A percentile compares a stretch with the other conserved stretches of the same genome.
These are phyloP conservation scores for Xiphophorus maculatus DNA, from an alignment of 2,113 vertebrate genomes.

Conservation along the genomic window DNA sequence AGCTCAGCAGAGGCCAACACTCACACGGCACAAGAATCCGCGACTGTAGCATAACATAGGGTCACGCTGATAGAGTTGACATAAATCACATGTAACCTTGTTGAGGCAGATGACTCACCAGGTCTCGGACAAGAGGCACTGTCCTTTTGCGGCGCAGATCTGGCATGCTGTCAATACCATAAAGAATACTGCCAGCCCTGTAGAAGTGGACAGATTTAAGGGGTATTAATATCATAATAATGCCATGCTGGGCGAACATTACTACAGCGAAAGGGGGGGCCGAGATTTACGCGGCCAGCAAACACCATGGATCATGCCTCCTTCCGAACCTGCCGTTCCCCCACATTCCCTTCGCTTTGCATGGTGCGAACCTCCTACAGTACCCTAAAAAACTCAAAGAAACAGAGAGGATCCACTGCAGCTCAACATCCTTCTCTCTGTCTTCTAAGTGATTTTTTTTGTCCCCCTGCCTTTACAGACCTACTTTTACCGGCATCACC, in stretches of 20 bases:
- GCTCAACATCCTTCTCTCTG: conserved; percentile 7
- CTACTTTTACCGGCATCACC: conserved; percentile 57
- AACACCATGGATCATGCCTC: conserved; percentile 66
- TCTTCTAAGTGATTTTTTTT: conserved; percentile 16
- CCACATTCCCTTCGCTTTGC: conserved; percentile 26
- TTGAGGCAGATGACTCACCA: conserved; percentile 88
- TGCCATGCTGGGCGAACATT: conserved; percentile 71
- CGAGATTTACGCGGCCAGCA: conserved; percentile 73
- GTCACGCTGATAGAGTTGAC: conserved; percentile 61
- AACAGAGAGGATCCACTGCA: background rate
- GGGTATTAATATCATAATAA: conserved; percentile 86
- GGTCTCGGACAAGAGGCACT: conserved; percentile 93
- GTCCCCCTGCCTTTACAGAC: conserved; percentile 11
- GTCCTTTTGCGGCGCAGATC: conserved; percentile 96
- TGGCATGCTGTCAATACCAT: conserved; percentile 99
- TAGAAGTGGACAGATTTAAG: conserved; percentile 74
- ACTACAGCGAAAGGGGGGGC: conserved; percentile 45
- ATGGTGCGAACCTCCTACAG: conserved; percentile 26
- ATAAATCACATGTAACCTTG: conserved; percentile 79
- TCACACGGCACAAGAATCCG: conserved; percentile 50
- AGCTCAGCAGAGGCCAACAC: conserved; percentile 34
- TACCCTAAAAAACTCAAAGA: background rate
- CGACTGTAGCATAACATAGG: conserved; percentile 48
- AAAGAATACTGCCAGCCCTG: conserved; percentile 90
- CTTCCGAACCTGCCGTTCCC: conserved; percentile 48